Evolutionary conservation across 1,140 invertebrate species (phyloP).

Genomic region (Drosophila guanche): DNA sequence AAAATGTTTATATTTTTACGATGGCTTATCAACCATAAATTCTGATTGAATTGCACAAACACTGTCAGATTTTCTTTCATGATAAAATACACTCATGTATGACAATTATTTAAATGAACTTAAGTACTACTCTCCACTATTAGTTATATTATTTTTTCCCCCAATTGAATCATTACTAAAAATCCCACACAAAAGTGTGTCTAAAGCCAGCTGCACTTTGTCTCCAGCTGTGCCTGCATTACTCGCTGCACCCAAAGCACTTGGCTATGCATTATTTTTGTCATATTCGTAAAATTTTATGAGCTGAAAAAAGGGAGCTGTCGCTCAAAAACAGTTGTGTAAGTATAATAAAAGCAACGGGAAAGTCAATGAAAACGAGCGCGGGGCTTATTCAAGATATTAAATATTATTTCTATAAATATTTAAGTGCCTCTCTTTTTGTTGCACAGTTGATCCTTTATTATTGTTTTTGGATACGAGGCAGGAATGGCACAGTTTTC

Average conservation of each 20-base stretch:
- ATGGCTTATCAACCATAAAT: too few species aligned
- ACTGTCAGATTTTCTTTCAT: too few species aligned
- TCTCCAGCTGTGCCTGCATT: slow-evolving; percentile 34
- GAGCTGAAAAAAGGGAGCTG: not conserved
- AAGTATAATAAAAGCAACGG: not conserved
- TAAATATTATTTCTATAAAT: slow-evolving; percentile 40
- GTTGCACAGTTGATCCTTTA: slow-evolving; percentile 4
- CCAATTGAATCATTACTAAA: not conserved
- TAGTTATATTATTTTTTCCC: not conserved
- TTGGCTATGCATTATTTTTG: slow-evolving; percentile 26
- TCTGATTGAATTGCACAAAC: too few species aligned
- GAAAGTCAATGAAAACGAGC: not conserved
- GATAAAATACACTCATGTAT: not conserved
- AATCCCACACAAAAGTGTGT: not conserved
- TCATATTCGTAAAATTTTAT: slow-evolving; percentile 52
- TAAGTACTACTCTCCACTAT: not conserved
- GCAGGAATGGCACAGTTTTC: slow-evolving; percentile 36
- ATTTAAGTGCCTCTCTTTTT: slow-evolving; percentile 27
- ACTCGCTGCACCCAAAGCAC: slow-evolving; percentile 1
- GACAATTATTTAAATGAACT: not conserved
- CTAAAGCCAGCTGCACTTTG: slow-evolving; percentile 17
- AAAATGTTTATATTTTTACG: too few species aligned
- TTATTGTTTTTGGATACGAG: slow-evolving; percentile 27
- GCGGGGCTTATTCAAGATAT: slow-evolving; percentile 25
- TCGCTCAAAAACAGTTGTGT: slow-evolving; percentile 33